Evolutionary conservation across 2,797 vertebrate genomes (phyloP).

Genomic region (Crenuchus spilurus): DNA sequence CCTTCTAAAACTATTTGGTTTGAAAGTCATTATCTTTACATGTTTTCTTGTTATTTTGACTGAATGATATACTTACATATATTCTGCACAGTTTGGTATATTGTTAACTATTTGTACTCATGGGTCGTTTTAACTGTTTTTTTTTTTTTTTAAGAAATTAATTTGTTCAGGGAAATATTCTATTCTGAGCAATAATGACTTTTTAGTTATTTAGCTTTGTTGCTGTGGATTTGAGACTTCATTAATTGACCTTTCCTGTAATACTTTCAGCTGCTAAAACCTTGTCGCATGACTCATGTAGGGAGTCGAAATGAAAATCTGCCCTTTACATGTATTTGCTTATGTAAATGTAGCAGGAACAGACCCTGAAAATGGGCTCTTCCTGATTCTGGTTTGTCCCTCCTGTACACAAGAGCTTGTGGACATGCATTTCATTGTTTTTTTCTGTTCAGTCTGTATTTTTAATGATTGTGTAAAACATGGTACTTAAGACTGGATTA

Average conservation of each 20-base stretch:
- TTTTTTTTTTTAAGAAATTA: background rate
- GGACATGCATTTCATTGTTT: background rate
- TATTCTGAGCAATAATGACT: background rate
- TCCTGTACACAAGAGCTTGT: background rate
- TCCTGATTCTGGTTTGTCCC: background rate
- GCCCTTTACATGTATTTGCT: constrained; percentile 72
- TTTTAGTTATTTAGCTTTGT: too few relatives aligned
- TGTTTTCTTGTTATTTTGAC: background rate
- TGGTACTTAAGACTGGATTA: too few relatives aligned
- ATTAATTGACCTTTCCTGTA: constrained; percentile 31
- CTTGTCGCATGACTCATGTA: constrained; percentile 19
- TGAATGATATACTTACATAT: background rate
- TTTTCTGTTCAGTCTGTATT: background rate
- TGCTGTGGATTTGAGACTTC: background rate
- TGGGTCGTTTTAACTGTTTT: background rate
- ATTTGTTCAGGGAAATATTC: background rate
- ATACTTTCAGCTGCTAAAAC: background rate
- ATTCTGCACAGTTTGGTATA: background rate
- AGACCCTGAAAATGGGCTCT: constrained; percentile 65
- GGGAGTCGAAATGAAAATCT: constrained; percentile 54
- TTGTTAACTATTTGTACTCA: background rate
- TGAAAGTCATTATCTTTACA: background rate
- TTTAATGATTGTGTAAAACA: background rate
- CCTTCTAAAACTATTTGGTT: background rate
- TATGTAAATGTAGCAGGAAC: constrained; percentile 67